Evolutionary conservation across 1,140 invertebrate genomes (phyloP).

Genomic region (Streblospio benedicti): DNA sequence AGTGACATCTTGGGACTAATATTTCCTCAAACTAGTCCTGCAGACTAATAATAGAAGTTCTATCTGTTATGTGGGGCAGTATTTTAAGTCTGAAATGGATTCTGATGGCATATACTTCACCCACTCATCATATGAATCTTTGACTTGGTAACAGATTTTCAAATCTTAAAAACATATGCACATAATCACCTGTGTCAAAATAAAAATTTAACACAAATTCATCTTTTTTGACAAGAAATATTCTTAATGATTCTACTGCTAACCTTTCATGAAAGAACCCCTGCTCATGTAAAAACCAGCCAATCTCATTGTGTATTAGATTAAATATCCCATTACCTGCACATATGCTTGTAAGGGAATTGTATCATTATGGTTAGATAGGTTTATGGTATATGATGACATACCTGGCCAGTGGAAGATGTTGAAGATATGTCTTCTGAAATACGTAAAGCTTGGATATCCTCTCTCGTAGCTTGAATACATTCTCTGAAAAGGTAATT

Average conservation of each 20-base stretch:
- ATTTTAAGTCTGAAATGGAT: too few relatives aligned
- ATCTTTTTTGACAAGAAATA: slow-evolving; percentile 2
- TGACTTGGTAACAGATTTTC: too few relatives aligned
- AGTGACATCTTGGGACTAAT: too few relatives aligned
- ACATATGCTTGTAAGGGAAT: neutral
- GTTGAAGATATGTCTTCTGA: slow-evolving; percentile 29
- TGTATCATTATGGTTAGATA: neutral
- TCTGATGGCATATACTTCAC: too few relatives aligned
- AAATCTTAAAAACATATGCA: too few relatives aligned
- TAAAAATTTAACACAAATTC: slow-evolving; percentile 7
- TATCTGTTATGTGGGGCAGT: too few relatives aligned
- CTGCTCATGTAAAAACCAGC: neutral
- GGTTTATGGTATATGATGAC: too few relatives aligned
- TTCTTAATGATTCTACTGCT: neutral
- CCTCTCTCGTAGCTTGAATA: slow-evolving; percentile 28
- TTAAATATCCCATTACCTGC: neutral
- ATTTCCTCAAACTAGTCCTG: too few relatives aligned
- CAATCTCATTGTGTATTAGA: neutral
- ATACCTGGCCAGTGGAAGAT: slow-evolving; percentile 34
- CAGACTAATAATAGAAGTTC: too few relatives aligned
- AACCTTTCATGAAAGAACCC: neutral
- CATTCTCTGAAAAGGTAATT: slow-evolving; percentile 21
- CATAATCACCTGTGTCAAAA: too few relatives aligned
- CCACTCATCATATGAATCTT: too few relatives aligned
- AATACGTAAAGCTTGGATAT: slow-evolving; percentile 25